Conservation (phyloP, 2,113 vertebrate species). For the Tamias sibiricus region DNA sequence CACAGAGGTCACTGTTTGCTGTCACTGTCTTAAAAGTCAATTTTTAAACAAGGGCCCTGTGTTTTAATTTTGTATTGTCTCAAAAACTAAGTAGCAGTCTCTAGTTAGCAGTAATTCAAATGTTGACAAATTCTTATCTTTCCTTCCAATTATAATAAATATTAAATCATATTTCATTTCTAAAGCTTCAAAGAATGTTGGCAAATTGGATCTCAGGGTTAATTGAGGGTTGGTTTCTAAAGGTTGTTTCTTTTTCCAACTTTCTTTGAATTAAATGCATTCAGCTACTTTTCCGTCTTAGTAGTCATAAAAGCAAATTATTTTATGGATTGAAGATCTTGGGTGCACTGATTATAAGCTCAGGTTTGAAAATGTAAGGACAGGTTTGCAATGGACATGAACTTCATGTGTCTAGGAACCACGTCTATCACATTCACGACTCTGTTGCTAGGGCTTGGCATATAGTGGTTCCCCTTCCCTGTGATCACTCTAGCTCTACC, state of each 20-base stretch:
- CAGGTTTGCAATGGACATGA: not conserved
- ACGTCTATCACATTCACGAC: not conserved
- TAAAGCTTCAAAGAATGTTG: slow-evolving; percentile 30
- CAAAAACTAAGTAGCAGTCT: not conserved
- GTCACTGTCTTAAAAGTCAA: not conserved
- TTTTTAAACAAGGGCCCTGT: not conserved
- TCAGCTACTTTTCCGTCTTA: not conserved
- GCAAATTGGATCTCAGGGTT: not conserved
- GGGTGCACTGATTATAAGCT: not conserved
- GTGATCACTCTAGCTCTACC: not conserved
- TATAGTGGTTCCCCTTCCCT: not conserved
- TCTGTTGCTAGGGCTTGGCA: not conserved
- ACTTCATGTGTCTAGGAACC: not conserved
- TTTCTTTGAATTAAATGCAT: not conserved
- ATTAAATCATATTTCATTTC: not conserved
- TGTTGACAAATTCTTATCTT: not conserved
- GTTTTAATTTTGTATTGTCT: not conserved
- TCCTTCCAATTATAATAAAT: slow-evolving; percentile 7
- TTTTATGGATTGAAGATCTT: not conserved
- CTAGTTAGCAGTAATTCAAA: not conserved
- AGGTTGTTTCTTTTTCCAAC: not conserved
- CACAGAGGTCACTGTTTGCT: not conserved
- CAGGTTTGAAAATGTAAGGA: not conserved
- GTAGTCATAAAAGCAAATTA: not conserved
- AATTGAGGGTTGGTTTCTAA: not conserved